Conservation (phyloP, 2,113 vertebrate species). For the Oryctolagus cuniculus region mOryCun1.1 NC_091443.1:31447501-31448000, state of each 20-base stretch:
- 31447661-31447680: conserved; percentile 28
- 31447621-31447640: background rate
- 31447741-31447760: background rate
- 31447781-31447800: no score
- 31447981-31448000: no score
- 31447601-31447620: conserved; percentile 31
- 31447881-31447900: no score
- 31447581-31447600: conserved; percentile 22
- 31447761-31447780: background rate
- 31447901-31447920: no score
- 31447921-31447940: no score
- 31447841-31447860: no score
- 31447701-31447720: background rate
- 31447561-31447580: conserved; percentile 20
- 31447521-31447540: background rate
- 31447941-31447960: no score
- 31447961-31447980: no score
- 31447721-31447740: background rate
- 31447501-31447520: conserved; percentile 1
- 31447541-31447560: conserved; percentile 15
- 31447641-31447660: conserved; percentile 18
- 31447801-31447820: no score
- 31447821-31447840: no score
- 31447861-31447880: no score
- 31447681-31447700: background rate